phyloP scores from a whole-genome alignment of 2,113 vertebrate genomes.

The Ammodytes marinus region DNA sequence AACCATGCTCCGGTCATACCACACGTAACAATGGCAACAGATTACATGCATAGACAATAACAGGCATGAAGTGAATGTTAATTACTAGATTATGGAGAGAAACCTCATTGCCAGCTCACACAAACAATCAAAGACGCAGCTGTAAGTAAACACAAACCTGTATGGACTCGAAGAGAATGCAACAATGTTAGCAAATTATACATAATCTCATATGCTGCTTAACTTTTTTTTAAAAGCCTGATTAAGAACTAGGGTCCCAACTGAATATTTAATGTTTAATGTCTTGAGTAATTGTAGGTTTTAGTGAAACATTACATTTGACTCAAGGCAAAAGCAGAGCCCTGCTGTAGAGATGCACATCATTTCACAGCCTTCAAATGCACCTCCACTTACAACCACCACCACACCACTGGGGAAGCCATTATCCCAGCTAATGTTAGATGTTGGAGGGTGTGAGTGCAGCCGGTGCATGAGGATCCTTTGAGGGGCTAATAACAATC shows the following conservation, averaged over 20 bases:
- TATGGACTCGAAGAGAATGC: background rate
- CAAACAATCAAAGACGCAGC: slow-evolving; percentile 23
- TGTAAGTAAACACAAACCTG: background rate
- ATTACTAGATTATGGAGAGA: slow-evolving; percentile 17
- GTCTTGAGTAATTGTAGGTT: slow-evolving; percentile 58
- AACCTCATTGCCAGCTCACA: background rate
- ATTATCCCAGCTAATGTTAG: slow-evolving; percentile 60
- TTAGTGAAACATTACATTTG: slow-evolving; percentile 39
- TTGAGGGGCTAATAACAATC: slow-evolving; percentile 12
- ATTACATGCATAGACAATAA: slow-evolving; percentile 15
- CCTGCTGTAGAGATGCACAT: slow-evolving; percentile 40
- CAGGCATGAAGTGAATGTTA: background rate
- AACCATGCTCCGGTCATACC: background rate
- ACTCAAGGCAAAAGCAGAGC: slow-evolving; percentile 34
- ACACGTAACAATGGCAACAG: background rate
- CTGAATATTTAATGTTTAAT: slow-evolving; percentile 36
- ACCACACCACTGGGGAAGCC: slow-evolving; percentile 44
- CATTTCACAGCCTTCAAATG: slow-evolving; percentile 64
- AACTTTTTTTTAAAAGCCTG: slow-evolving; percentile 1
- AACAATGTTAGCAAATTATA: background rate
- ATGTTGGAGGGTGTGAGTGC: slow-evolving; percentile 37
- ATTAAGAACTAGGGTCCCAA: slow-evolving; percentile 6
- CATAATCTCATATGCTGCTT: background rate
- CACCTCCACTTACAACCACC: slow-evolving; percentile 13
- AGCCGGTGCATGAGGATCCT: slow-evolving; percentile 24